Base-by-base conservation (phyloP, 2,797 vertebrate species). In the Tarsius wallacei region DNA sequence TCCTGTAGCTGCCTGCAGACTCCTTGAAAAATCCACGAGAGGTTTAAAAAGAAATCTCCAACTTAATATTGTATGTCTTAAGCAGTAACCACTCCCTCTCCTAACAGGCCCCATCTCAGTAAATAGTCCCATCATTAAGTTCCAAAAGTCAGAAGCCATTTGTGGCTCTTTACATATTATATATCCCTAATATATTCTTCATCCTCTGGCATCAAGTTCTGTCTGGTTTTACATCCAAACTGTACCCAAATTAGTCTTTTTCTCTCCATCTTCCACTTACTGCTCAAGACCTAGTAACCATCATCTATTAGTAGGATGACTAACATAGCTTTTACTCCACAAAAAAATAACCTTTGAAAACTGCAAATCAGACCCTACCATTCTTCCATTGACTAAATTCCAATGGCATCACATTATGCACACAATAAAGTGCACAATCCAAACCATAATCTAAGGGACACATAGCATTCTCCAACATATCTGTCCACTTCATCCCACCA, bases 21-120 rank as follows among this genome's bases (percentile, higher is more conserved):
- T 49, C 26, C 63, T 83, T 93, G 42, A 86, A 85, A 96, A 78
- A 53, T 9, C 5, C 17, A 64, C 15, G n/a, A 31, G 4, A 71
- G 80, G 53, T 90, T 26, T 96, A 47, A 94, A 92, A 64, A 26
- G 11, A 26, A 87, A 90, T 87, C 31, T 95, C 88, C 87, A 94
- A 95, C 10, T 74, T 49, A 86, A 51, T 14, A 36, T n/a, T 80
- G 12, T 55, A 64, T 51, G 26, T 66, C 36, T 78, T 55, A 90
- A 95, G 77, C 1, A 82, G 12, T 88, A 87, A 80, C 2, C 5
- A 21, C 55, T 76, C n/a, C 51, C 10, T 68, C 36, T 4, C 14
- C 55, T 33, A 85, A 36, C 0, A 36, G 16, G 14, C 13, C 24
- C 33, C 28, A 93, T n/a, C 36, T 86, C 36, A 78, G 42, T 86